These are phyloP conservation scores for Sisyra nigra DNA, from an alignment of 2,888 invertebrate genomes.

Conservation along the genomic window DNA sequence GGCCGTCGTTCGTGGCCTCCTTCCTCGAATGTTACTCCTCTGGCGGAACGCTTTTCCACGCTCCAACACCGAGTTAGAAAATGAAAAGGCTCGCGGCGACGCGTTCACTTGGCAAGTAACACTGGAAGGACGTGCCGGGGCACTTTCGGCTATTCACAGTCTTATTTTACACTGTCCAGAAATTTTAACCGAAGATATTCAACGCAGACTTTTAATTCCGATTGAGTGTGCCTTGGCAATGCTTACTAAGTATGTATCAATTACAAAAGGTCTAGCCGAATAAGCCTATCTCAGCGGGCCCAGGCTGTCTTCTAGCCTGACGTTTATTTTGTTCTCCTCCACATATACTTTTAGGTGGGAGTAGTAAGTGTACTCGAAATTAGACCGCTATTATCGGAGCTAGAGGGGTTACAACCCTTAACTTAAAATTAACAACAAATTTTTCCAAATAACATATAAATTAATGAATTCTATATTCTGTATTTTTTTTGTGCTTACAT, in stretches of 20 bases:
- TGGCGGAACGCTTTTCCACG: constrained; percentile 98
- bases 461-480: too few species aligned
- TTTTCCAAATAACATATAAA: too few species aligned
- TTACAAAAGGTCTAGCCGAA: too few species aligned
- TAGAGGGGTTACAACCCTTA: too few species aligned
- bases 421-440: too few species aligned
- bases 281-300: too few species aligned
- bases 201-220: constrained; percentile 72
- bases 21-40: constrained; percentile 83
- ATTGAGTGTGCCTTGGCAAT: constrained; percentile 92
- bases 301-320: too few species aligned
- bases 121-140: constrained; percentile 89
- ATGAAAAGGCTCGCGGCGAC: constrained; percentile 90
- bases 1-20: constrained; percentile 77
- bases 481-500: too few species aligned
- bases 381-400: too few species aligned
- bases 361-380: too few species aligned
- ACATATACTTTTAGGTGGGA: too few species aligned
- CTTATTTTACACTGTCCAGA: constrained; percentile 83
- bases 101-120: constrained; percentile 99
- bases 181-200: constrained; percentile 81
- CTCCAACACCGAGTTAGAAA: constrained; percentile 89
- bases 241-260: constrained; percentile 72
- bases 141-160: constrained; percentile 89
- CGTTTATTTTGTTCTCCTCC: too few species aligned